Evolutionary conservation across 2,797 vertebrate species (phyloP), one percentile per base, ranked within the genome.

Genomic region (Chaenodraco wilsoni): DNA sequence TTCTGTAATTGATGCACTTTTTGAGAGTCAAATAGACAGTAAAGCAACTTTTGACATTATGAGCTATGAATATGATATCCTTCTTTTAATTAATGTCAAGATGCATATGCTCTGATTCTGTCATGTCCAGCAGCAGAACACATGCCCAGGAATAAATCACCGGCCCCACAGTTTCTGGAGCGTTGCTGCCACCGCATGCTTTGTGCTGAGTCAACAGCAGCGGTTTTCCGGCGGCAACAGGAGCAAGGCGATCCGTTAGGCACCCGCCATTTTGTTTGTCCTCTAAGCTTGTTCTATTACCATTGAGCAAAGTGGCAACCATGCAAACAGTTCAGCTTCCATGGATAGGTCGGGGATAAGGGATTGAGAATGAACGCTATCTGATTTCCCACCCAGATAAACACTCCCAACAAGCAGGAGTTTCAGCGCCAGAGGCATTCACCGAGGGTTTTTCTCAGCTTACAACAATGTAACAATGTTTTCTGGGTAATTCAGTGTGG

Each of bases 171-270:
- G 65, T 70, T 60, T 73, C 50, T 7, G 62, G 33, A 81, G 69
- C 37, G 11, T 75, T 31, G 1, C 67, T 48, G 78, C 61, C 33
- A 17, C 77, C 65, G 1, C 72, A 59, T 3, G 43, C 69, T 87
- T 79, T 83, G 65, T 84, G 83, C 85, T 79, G 85, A 81, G 87
- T 76, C 78, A 85, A 88, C 83, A 72, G 51, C 43, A 10, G 74
- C 3, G 63, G 76, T 86, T 84, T 76, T 41, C 46, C 27, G 0
- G n/a, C 10, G 14, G 74, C 74, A 76, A n/a, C 89, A 83, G 76
- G 11, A 80, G 64, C 61, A 71, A 75, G 49, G 45, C 33, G 15
- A 76, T 58, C 51, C 17, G 3, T 63, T 52, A 14, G 4, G 3
- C 2, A 1, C 13, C 61, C 33, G 12, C 76, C 78, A 80, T 89